Evolutionary conservation across 1,140 invertebrate genomes (phyloP), one percentile per base, ranked within the genome.

Genomic region (Eurosta solidaginis): DNA sequence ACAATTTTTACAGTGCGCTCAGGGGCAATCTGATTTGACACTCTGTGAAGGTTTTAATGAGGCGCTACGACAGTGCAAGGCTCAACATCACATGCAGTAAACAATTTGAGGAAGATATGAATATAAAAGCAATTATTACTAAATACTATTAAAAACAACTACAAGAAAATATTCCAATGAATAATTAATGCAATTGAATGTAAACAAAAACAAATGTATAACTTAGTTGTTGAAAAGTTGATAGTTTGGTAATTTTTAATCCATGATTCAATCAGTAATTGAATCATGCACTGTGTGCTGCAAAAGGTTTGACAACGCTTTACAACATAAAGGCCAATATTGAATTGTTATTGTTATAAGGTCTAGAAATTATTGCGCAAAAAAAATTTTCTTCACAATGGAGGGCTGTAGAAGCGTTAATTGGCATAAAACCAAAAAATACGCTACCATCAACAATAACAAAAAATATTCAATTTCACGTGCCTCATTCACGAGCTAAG

Each of bases 31-130:
- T 40, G 96, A 97, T 87, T 87, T 98, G 7, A 91, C 92, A 3
- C 90, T 98, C 1, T 98, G 96, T 85, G 93, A 96, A 82, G 96
- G 96, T 54, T 98, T 98, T 88, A 97, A 97, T 87, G 95, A 97
- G 88, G 96, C 95, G 77, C 90, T 98, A 79, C 93, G 95, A 81
- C 95, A 97, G 87, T 98, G 96, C 93, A 95, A 95, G 90, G 81
- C 90, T 78, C 81, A 82, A 74, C 78, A 87, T 80, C 83, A 85
- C 74, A n/a, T 87, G 63, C 83, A 84, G 49, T 86, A 87, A 79
- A 81, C 20, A 25, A 40, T 74, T 27, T n/a, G n/a, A n/a, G 25
- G 25, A 2, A 3, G 14, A n/a, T 14, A 45, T 47, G 20, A 45
- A 74, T 36, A 27, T 25, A 42, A 29, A 17, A 40, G 17, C 25